These are phyloP conservation scores for Peromyscus attwateri DNA, from an alignment of 2,797 vertebrate genomes.

Conservation along the genomic window DNA sequence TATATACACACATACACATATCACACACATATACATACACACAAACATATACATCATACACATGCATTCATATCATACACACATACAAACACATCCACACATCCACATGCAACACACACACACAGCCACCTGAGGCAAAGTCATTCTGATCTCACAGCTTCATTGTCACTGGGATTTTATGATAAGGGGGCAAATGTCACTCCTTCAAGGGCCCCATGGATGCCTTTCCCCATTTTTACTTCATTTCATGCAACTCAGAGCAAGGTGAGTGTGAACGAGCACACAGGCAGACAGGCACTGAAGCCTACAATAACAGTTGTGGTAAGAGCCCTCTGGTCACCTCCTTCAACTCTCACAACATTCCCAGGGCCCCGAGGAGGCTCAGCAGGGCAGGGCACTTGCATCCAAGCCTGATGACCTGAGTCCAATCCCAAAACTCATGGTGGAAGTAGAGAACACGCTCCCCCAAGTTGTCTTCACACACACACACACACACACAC, in stretches of 20 bases:
- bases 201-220: background rate
- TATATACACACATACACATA: too few relatives aligned
- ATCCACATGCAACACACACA: background rate
- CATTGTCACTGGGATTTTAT: background rate
- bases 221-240: constrained; percentile 1
- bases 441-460: background rate
- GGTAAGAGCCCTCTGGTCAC: background rate
- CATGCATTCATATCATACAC: background rate
- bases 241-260: constrained; percentile 39
- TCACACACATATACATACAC: background rate
- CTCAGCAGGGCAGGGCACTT: background rate
- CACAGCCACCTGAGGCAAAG: background rate
- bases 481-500: background rate
- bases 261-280: background rate
- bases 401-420: background rate
- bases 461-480: background rate
- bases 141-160: background rate
- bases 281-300: background rate
- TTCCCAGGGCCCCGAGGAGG: background rate
- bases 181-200: background rate
- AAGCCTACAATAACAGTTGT: constrained; percentile 44
- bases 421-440: background rate
- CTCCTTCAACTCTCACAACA: background rate
- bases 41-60: background rate
- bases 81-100: background rate